Base-by-base conservation (phyloP, 2,113 vertebrate genomes). In the Diphyllodes magnificus region DNA sequence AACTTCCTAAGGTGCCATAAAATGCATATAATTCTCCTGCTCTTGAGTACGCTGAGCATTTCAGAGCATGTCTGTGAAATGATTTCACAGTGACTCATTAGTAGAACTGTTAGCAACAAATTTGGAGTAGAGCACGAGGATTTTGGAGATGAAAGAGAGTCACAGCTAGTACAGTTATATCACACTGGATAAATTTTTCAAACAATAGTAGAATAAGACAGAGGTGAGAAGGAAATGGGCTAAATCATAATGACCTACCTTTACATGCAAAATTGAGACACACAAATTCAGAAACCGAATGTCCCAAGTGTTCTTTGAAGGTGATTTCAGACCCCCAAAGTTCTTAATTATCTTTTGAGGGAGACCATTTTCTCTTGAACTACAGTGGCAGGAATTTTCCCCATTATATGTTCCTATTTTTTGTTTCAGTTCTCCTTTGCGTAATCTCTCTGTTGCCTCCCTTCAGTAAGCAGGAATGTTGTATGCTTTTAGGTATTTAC, bases 401-500 rank as follows among this genome's bases (percentile, higher is more conserved):
- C 25, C 45, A 27, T 93, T 87, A 45, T n/a, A 35, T 35, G 30
- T 56, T 89, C 37, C n/a, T 76, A 76, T 70, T 82, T 86, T 40
- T 72, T 82, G 17, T 82, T 86, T 93, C 45, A 54, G 14, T 75
- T 94, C 70, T 76, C 61, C 57, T 85, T 82, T 87, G 45, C 72
- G 59, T 53, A 82, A 84, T 79, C 28, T 64, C 39, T 83, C 54
- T 64, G 11, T 42, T 82, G 28, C n/a, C 18, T 89, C 44, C n/a
- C 61, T 84, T 82, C 57, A 76, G 49, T 51, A 75, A 87, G 27
- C 11, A 87, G 39, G 56, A 83, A 68, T 8, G 1, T 37, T 45
- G 13, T n/a, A 78, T 45, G 35, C 68, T 92, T 94, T 77, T 64
- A 91, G 92, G 86, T 60, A 69, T 93, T 93, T 95, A 85, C 57